Evolutionary conservation across 2,797 vertebrate genomes (phyloP), one percentile per base, ranked within the genome.

Genomic region (Silurus lanzhouensis): DNA sequence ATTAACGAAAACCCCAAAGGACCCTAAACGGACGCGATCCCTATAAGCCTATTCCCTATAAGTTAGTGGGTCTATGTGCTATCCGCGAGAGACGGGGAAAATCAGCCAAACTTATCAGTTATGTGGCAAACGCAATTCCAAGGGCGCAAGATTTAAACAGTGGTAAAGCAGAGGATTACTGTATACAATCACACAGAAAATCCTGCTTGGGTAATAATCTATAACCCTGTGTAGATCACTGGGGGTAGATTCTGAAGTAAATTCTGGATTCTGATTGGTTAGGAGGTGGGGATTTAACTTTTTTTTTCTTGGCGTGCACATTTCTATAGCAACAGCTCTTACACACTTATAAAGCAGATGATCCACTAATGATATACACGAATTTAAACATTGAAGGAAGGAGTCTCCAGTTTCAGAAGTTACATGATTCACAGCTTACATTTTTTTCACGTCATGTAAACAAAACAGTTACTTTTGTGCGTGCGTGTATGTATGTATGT

Each of bases 401-500:
- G 17, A 60, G 57, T 22, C 57, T 61, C 31, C 31, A 15, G 31
- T 79, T 78, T n/a, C 10, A 61, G 2, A 15, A 27, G 57, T 20
- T 12, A 48, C 6, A 31, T 20, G 27, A 77, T 6, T 15, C 15
- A 57, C 74, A n/a, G 12, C 44, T 12, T 10, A 46, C n/a, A 64
- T 9, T 63, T 63, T 63, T 10, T 22, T 72, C 31, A 38, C 31
- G 38, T 75, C 48, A 55, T 2, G 2, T 25, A 46, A 52, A n/a
- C 22, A n/a, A 46, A 48, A n/a, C 15, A n/a, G 25, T 10, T 44
- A 22, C 38, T 10, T 71, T 31, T 75, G 48, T 77, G 78, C 25
- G 38, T 22, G 61, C 27, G 64, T 61, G 66, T 46, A 57, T 5
- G 22, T 66, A 31, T 81, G 70, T 15, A 25, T 95, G 95, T 91